A percentile compares a stretch with the other conserved stretches of the same genome.
These are phyloP conservation scores for Anableps anableps DNA, from an alignment of 2,797 vertebrate species.

Conservation along the genomic window DNA sequence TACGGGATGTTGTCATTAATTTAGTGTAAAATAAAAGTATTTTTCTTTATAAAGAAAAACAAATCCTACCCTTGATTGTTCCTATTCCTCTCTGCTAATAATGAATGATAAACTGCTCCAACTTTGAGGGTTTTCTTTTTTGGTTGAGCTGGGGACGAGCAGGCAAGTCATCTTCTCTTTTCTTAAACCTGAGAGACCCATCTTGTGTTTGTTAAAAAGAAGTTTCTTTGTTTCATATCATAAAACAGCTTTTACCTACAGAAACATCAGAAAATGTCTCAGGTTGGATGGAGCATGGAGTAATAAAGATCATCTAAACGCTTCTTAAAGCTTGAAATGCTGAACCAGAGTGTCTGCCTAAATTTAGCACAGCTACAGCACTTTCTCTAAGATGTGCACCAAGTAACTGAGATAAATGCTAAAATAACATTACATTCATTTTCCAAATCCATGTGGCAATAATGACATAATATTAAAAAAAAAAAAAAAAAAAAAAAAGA, in stretches of 20 bases:
- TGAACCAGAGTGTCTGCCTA: background rate
- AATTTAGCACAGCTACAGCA: slow-evolving; percentile 40
- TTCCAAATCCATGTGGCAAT: slow-evolving; percentile 52
- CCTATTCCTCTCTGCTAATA: background rate
- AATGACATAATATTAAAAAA: slow-evolving; percentile 39
- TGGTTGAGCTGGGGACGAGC: background rate
- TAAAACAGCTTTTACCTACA: background rate
- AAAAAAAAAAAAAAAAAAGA: too few species aligned
- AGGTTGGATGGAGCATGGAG: background rate
- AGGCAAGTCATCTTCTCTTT: background rate
- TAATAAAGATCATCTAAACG: slow-evolving; percentile 24
- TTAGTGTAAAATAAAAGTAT: background rate
- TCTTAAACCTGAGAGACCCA: background rate
- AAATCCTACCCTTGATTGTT: background rate
- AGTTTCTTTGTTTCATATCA: background rate
- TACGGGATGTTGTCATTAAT: background rate
- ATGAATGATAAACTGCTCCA: background rate
- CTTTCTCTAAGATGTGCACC: slow-evolving; percentile 45
- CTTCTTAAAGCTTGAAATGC: slow-evolving; percentile 41
- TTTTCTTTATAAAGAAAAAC: background rate
- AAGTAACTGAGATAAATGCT: slow-evolving; percentile 16
- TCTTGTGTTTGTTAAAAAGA: background rate
- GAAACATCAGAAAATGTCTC: background rate
- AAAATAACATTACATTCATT: slow-evolving; percentile 29
- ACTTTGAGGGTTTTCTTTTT: background rate